phyloP scores from a whole-genome alignment of 2,888 invertebrate genomes.

The Drosophila histrio region DNA sequence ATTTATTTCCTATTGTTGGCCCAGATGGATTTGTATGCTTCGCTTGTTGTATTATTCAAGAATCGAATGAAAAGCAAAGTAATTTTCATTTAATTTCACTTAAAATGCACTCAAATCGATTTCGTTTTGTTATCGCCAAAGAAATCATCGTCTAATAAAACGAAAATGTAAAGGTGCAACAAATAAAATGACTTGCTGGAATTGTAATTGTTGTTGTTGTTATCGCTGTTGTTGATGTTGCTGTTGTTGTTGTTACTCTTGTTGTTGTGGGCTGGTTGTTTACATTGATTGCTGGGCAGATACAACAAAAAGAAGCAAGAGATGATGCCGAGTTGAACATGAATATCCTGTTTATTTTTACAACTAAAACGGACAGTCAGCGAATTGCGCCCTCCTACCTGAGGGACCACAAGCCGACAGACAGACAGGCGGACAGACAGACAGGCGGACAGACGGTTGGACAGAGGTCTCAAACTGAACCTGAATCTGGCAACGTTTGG shows the following conservation, averaged over 20 bases:
- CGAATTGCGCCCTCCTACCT: slow-evolving; percentile 38
- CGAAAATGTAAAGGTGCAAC: slow-evolving; percentile 61
- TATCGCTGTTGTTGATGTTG: slow-evolving; percentile 16
- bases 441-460: background rate
- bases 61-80: slow-evolving; percentile 44
- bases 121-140: slow-evolving; percentile 56
- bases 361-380: slow-evolving; percentile 58
- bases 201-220: slow-evolving; percentile 33
- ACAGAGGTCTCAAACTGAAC: slow-evolving; percentile 2
- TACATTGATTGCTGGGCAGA: slow-evolving; percentile 65
- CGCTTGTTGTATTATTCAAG: slow-evolving; percentile 8
- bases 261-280: slow-evolving; percentile 59
- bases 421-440: background rate
- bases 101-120: slow-evolving; percentile 70
- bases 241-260: slow-evolving; percentile 26
- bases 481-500: slow-evolving; percentile 35
- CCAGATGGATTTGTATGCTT: background rate
- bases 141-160: slow-evolving; percentile 58
- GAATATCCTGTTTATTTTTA: slow-evolving; percentile 63
- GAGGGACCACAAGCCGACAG: slow-evolving; percentile 19
- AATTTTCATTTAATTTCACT: slow-evolving; percentile 74
- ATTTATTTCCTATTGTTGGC: background rate
- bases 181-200: slow-evolving; percentile 65
- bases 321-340: slow-evolving; percentile 29
- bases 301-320: slow-evolving; percentile 22